phyloP scores from a whole-genome alignment of 2,888 invertebrate genomes.

The Plusia festucae region DNA sequence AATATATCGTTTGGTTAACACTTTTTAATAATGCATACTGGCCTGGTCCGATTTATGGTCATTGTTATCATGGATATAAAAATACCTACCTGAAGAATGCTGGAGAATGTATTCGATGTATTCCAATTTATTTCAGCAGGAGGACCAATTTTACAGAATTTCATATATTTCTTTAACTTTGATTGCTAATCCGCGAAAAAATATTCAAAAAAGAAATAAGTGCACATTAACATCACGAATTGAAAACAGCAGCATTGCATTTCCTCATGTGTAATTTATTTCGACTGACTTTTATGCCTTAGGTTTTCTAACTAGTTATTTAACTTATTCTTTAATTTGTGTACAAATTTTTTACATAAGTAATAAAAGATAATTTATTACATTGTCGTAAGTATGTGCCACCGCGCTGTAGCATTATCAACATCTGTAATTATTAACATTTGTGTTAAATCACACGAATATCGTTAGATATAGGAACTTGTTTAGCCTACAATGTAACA shows the following conservation, averaged over 20 bases:
- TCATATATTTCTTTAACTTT: not conserved
- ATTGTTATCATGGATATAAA: not conserved
- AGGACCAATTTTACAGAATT: not conserved
- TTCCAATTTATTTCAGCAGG: not conserved
- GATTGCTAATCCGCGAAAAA: not conserved
- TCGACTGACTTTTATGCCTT: constrained; percentile 3
- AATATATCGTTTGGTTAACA: constrained; percentile 49
- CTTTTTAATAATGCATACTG: constrained; percentile 38
- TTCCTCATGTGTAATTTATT: not conserved
- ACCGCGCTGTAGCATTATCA: not conserved
- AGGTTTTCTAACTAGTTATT: not conserved
- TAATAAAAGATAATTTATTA: not conserved
- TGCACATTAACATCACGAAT: not conserved
- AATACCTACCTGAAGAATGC: not conserved
- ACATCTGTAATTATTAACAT: not conserved
- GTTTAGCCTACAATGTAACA: constrained; percentile 1
- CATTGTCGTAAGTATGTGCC: not conserved
- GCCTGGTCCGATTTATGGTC: constrained; percentile 27
- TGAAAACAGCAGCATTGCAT: not conserved
- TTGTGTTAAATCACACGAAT: not conserved
- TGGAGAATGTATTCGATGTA: not conserved
- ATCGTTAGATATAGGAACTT: not conserved
- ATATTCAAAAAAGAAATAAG: not conserved
- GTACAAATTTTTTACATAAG: not conserved
- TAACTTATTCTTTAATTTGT: not conserved